Conservation (phyloP, 2,888 invertebrate species). For the Stenolophus ochropezus region DNA sequence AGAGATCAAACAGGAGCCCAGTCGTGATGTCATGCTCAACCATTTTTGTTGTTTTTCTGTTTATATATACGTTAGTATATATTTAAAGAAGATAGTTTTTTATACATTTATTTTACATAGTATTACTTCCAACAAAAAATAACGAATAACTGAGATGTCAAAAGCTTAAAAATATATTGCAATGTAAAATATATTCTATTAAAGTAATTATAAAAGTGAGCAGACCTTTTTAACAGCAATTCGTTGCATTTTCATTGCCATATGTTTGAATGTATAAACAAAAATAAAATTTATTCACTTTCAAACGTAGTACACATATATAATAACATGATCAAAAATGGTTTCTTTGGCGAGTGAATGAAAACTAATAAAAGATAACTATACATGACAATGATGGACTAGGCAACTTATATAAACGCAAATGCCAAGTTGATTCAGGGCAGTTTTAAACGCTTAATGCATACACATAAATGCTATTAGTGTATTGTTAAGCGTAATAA, state of each 20-base stretch:
- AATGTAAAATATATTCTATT: conserved; percentile 13
- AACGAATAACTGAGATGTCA: conserved; percentile 42
- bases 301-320: neutral
- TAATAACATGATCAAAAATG: neutral
- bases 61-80: conserved; percentile 43
- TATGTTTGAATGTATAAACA: neutral
- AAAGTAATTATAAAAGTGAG: conserved; percentile 30
- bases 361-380: conserved; percentile 39
- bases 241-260: conserved; percentile 53
- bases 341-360: conserved; percentile 45
- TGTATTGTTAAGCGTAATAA: conserved; percentile 43
- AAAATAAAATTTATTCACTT: neutral
- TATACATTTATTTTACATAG: conserved; percentile 13
- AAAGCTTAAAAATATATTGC: conserved; percentile 7
- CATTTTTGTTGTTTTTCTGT: conserved; percentile 33
- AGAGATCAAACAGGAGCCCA: conserved; percentile 57
- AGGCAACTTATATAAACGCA: conserved; percentile 51
- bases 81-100: conserved; percentile 47
- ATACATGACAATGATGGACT: conserved; percentile 52
- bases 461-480: conserved; percentile 51
- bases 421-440: conserved; percentile 43
- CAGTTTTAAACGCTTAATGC: conserved; percentile 55
- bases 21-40: conserved; percentile 52
- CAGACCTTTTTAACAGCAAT: conserved; percentile 39
- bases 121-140: conserved; percentile 21